phyloP scores from a whole-genome alignment of 1,140 invertebrate species.

The Zaprionus camerounensis region DNA sequence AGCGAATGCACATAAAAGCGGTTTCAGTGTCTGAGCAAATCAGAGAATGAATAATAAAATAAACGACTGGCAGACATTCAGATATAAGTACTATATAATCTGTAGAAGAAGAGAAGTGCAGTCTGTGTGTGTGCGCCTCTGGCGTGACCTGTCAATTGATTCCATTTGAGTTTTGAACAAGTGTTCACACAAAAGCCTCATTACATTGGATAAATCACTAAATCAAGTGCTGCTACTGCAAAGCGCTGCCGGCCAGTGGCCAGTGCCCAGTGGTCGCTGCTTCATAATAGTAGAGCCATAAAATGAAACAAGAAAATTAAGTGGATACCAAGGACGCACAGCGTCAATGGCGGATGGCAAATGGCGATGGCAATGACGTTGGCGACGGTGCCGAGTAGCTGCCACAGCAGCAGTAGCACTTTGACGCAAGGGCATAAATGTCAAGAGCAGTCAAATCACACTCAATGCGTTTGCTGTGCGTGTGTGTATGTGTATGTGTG shows the following conservation, averaged over 20 bases:
- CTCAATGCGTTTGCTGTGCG: constrained; percentile 18
- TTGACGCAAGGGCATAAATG: constrained; percentile 68
- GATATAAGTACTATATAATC: constrained; percentile 6
- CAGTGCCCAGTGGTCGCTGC: constrained; percentile 17
- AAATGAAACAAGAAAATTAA: constrained; percentile 75
- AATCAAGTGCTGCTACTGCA: constrained; percentile 44
- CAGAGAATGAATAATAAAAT: constrained; percentile 8
- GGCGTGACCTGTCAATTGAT: constrained; percentile 24
- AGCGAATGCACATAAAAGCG: not conserved
- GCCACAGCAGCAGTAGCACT: constrained; percentile 1
- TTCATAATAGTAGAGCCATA: constrained; percentile 72
- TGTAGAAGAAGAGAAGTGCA: not conserved
- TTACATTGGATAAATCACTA: constrained; percentile 65
- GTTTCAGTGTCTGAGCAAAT: not conserved
- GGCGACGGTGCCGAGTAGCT: constrained; percentile 1
- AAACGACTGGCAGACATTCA: constrained; percentile 6
- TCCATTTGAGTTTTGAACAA: constrained; percentile 34
- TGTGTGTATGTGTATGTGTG: constrained; percentile 7
- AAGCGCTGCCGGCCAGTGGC: constrained; percentile 22
- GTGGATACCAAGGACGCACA: constrained; percentile 49
- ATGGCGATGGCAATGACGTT: not conserved
- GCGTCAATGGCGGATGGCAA: constrained; percentile 4
- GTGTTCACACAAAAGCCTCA: constrained; percentile 48
- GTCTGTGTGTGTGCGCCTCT: not conserved
- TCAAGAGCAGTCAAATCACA: constrained; percentile 77